Evolutionary conservation across 2,888 invertebrate species (phyloP).

Genomic region (Formica aserva): DNA sequence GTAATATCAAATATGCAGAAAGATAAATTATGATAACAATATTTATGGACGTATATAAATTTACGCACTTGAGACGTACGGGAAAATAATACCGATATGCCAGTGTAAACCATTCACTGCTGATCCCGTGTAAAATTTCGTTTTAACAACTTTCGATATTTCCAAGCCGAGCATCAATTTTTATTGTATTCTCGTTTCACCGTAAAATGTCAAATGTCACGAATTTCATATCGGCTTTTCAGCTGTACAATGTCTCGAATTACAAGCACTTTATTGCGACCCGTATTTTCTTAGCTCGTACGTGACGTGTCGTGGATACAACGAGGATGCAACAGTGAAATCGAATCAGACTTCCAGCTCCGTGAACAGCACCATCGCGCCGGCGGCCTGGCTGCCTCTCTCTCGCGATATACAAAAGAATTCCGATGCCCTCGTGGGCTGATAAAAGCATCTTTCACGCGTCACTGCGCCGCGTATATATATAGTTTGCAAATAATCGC

Average conservation of each 20-base stretch:
- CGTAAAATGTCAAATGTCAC: constrained; percentile 18
- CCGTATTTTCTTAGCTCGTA: constrained; percentile 39
- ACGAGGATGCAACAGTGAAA: constrained; percentile 20
- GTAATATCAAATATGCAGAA: not conserved
- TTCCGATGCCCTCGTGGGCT: constrained; percentile 14
- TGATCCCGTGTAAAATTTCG: not conserved
- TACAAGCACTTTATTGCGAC: constrained; percentile 5
- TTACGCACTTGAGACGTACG: not conserved
- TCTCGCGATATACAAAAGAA: constrained; percentile 22
- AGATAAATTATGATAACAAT: not conserved
- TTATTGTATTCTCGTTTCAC: not conserved
- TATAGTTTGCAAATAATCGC: constrained; percentile 46
- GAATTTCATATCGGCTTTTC: constrained; percentile 3
- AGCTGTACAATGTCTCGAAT: constrained; percentile 1
- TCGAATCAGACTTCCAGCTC: constrained; percentile 13
- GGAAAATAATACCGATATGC: not conserved
- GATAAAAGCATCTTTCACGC: constrained; percentile 47
- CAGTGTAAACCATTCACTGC: not conserved
- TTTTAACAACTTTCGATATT: not conserved
- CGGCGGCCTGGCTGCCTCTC: constrained; percentile 8
- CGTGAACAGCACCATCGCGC: constrained; percentile 4
- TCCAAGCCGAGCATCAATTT: not conserved
- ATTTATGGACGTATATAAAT: not conserved
- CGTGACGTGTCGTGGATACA: not conserved
- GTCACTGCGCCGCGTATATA: constrained; percentile 18